These are phyloP conservation scores for Danaus melanippus DNA, from an alignment of 1,140 invertebrate genomes.

Conservation along the genomic window DNA sequence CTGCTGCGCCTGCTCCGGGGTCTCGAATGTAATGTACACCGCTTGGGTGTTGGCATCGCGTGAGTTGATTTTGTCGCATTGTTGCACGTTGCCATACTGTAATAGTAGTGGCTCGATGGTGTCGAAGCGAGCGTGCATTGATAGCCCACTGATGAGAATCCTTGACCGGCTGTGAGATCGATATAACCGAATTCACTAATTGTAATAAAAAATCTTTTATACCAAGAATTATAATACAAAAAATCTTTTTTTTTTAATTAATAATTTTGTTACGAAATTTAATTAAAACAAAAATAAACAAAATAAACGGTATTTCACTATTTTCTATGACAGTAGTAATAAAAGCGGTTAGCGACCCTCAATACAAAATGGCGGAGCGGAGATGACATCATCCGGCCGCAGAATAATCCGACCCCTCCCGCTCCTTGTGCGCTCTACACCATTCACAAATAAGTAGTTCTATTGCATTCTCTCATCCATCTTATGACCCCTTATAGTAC, in stretches of 20 bases:
- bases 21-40: slow-evolving; percentile 90
- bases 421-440: slow-evolving; percentile 25
- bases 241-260: no score
- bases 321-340: background rate
- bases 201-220: slow-evolving; percentile 12
- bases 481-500: slow-evolving; percentile 37
- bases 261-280: no score
- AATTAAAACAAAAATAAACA: no score
- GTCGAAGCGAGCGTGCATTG: slow-evolving; percentile 84
- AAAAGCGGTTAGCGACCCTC: slow-evolving; percentile 21
- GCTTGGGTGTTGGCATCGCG: slow-evolving; percentile 84
- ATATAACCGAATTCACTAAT: slow-evolving; percentile 34
- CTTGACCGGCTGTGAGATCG: slow-evolving; percentile 81
- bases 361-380: slow-evolving; percentile 60
- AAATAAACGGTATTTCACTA: no score
- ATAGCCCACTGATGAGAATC: slow-evolving; percentile 90
- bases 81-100: slow-evolving; percentile 85
- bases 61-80: slow-evolving; percentile 86
- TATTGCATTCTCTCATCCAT: slow-evolving; percentile 37
- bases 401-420: slow-evolving; percentile 18
- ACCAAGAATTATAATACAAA: no score
- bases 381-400: slow-evolving; percentile 49
- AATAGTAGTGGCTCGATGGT: slow-evolving; percentile 87
- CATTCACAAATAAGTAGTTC: slow-evolving; percentile 55
- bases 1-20: slow-evolving; percentile 90